These are phyloP conservation scores for Volucella zonaria DNA, from an alignment of 2,888 invertebrate genomes.

Conservation along the genomic window DNA sequence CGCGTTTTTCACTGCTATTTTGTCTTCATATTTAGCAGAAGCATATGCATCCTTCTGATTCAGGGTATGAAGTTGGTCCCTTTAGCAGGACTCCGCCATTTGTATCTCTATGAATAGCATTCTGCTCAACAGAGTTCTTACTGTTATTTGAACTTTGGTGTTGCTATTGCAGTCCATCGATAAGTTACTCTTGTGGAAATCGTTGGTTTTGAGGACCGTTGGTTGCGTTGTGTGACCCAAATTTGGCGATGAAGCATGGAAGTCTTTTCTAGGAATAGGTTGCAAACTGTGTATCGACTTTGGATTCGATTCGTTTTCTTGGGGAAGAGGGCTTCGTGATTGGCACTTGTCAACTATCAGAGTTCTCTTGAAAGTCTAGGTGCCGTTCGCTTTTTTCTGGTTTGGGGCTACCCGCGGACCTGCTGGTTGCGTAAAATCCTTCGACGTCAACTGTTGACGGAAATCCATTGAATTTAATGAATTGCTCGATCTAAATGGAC, in stretches of 20 bases:
- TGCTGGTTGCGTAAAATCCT: constrained; percentile 63
- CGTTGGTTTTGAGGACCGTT: constrained; percentile 44
- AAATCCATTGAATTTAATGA: constrained; percentile 82
- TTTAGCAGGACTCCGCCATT: constrained; percentile 63
- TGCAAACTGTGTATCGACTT: constrained; percentile 13
- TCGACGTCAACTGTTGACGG: constrained; percentile 77
- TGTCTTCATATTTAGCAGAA: constrained; percentile 74
- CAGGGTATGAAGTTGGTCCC: constrained; percentile 54
- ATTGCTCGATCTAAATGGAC: constrained; percentile 82
- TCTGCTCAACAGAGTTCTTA: constrained; percentile 36
- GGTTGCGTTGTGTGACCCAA: constrained; percentile 72
- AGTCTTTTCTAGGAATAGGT: constrained; percentile 77
- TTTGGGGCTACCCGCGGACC: constrained; percentile 76
- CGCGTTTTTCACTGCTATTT: constrained; percentile 77
- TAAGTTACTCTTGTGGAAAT: constrained; percentile 72
- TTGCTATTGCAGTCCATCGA: constrained; percentile 79
- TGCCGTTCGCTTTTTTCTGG: constrained; percentile 81
- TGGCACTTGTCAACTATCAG: constrained; percentile 65
- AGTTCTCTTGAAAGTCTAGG: constrained; percentile 81
- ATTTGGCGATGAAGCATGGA: constrained; percentile 81
- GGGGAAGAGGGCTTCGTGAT: constrained; percentile 18
- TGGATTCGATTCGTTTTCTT: constrained; percentile 26
- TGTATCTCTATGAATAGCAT: constrained; percentile 24
- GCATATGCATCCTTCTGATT: constrained; percentile 69
- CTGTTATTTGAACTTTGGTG: constrained; percentile 70